Base-by-base conservation (phyloP, 2,113 vertebrate species). In the Pterocles burchelli region DNA sequence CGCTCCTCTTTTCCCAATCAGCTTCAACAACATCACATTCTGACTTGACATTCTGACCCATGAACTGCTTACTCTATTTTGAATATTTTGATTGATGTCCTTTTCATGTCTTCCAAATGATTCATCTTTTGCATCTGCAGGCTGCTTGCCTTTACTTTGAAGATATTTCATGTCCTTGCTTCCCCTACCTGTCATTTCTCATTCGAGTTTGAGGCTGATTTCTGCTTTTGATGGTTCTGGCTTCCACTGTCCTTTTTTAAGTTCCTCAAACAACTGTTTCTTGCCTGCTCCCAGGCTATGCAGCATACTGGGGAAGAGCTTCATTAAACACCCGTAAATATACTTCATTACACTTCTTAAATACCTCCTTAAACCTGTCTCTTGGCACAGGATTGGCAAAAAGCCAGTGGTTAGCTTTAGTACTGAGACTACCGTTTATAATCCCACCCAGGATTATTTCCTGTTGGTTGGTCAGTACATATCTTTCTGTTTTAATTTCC, bases 301-400 rank as follows among this genome's bases (percentile, higher is more conserved):
- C 81, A 61, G 77, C 46, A 1, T 49, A 6, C 59, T 61, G 87
- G 43, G 67, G 84, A 88, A 89, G 55, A 92, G 84, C 83, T 92
- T 83, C 91, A 80, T 89, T 86, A 96, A 92, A 73, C 34, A 89
- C 25, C 84, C 36, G 33, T 73, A 73, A 82, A 92, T 90, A 51
- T 73, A 6, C 83, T 62, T 86, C 61, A 29, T 82, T 85, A 9
- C 70, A 18, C 78, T 55, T 67, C 28, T 73, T 68, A 85, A 90
- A 85, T 59, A 43, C 33, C 41, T 92, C 21, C 20, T 85, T 45
- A 62, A 68, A 80, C 36, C 21, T 62, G 55, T 79, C 51, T 66
- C 63, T 89, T 94, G 76, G 72, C 86, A 58, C 14, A 17, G 63
- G 46, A 10, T 11, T 88, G 79, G 67, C 83, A 76, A 80, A 72